phyloP scores from a whole-genome alignment of 2,797 vertebrate species.

The Gorsachius magnificus region DNA sequence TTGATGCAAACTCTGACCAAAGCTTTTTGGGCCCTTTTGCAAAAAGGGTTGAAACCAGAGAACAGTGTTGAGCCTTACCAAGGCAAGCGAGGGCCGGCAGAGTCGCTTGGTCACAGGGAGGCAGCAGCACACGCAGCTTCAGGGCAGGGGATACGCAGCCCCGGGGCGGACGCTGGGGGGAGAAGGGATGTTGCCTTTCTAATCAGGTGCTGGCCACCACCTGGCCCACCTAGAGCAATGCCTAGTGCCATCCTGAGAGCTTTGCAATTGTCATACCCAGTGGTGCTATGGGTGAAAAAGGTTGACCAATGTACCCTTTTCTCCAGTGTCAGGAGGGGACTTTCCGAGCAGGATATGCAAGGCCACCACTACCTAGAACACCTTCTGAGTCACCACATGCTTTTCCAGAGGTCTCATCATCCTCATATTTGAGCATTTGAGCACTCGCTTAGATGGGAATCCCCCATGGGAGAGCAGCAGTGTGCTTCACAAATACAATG shows the following conservation, averaged over 20 bases:
- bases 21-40: neutral
- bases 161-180: rapidly evolving
- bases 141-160: neutral
- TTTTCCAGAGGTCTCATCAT: slow-evolving; percentile 3
- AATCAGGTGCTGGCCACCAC: neutral
- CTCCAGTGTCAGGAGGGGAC: neutral
- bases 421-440: neutral
- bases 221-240: neutral
- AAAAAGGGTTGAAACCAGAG: neutral
- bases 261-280: neutral
- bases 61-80: neutral
- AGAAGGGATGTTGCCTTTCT: neutral
- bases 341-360: neutral
- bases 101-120: rapidly evolving
- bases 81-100: rapidly evolving
- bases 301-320: neutral
- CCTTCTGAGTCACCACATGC: neutral
- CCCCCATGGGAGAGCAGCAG: neutral
- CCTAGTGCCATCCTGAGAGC: neutral
- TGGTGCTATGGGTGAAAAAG: neutral
- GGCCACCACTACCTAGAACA: neutral
- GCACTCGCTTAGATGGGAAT: neutral
- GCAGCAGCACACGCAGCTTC: neutral
- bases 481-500: neutral
- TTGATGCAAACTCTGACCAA: neutral